Conservation (phyloP, 2,797 vertebrate genomes). For the Octomys mimax region DNA sequence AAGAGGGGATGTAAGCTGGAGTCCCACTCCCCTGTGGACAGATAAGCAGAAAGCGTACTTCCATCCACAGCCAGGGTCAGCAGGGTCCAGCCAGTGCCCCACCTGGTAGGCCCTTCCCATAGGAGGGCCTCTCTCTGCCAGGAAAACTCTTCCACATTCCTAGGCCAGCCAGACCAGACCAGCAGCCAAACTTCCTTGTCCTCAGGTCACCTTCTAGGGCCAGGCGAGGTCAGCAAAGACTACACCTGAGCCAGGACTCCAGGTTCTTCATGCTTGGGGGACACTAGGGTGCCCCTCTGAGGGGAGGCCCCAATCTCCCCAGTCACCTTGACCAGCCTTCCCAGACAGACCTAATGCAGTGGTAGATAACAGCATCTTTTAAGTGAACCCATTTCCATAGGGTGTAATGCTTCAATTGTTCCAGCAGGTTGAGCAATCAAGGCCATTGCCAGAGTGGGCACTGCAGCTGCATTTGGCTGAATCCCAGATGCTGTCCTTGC, state of each 20-base stretch:
- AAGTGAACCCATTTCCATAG: not conserved
- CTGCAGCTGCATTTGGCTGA: not conserved
- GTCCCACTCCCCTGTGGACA: not conserved
- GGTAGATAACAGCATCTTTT: not conserved
- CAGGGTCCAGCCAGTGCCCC: conserved; percentile 15
- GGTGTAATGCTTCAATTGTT: not conserved
- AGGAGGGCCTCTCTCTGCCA: not conserved
- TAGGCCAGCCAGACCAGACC: conserved; percentile 52
- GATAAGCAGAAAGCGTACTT: not conserved
- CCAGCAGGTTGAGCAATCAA: not conserved
- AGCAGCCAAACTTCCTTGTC: conserved; percentile 70
- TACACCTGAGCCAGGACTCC: not conserved
- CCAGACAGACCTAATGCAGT: not conserved
- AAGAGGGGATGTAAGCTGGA: not conserved
- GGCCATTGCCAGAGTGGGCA: conserved; percentile 40
- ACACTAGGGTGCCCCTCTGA: not conserved
- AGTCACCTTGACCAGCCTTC: not conserved
- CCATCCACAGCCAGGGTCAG: not conserved
- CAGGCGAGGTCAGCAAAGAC: not conserved
- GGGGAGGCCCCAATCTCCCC: not conserved
- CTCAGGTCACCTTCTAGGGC: conserved; percentile 70
- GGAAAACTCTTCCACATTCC: conserved; percentile 75
- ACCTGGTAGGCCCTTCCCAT: not conserved
- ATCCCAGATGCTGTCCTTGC: not conserved
- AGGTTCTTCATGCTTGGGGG: not conserved